phyloP scores from a whole-genome alignment of 2,113 vertebrate species.

The Meleagris gallopavo region DNA sequence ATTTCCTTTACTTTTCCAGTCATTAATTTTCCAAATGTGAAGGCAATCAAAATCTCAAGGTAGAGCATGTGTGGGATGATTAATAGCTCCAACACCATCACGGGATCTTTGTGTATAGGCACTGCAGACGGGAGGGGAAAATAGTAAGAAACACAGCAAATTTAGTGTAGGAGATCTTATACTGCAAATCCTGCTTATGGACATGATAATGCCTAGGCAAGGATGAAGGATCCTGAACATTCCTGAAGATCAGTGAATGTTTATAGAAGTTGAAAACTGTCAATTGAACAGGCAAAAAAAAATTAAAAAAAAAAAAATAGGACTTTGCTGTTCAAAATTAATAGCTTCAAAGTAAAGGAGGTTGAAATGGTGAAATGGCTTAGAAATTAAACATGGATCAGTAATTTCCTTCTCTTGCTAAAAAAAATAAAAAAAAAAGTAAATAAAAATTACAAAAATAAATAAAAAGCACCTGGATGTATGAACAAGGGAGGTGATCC shows the following conservation, averaged over 20 bases:
- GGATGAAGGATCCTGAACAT: not conserved
- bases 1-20: slow-evolving; percentile 9
- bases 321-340: not conserved
- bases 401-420: not conserved
- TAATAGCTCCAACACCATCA: not conserved
- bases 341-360: not conserved
- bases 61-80: not conserved
- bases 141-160: not conserved
- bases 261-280: not conserved
- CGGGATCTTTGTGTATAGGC: not conserved
- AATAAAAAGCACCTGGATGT: not conserved
- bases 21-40: not conserved
- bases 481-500: not conserved
- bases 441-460: not conserved
- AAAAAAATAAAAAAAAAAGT: not conserved
- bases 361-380: not conserved
- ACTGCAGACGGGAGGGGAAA: not conserved
- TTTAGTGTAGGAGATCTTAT: not conserved
- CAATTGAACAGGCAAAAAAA: not conserved
- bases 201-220: not conserved
- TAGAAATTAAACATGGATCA: slow-evolving; percentile 27
- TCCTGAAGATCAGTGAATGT: not conserved
- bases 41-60: not conserved
- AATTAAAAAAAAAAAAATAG: not conserved
- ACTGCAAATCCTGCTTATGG: not conserved